Base-by-base conservation (phyloP, 2,888 invertebrate species). In the Phyllotreta cruciferae region DNA sequence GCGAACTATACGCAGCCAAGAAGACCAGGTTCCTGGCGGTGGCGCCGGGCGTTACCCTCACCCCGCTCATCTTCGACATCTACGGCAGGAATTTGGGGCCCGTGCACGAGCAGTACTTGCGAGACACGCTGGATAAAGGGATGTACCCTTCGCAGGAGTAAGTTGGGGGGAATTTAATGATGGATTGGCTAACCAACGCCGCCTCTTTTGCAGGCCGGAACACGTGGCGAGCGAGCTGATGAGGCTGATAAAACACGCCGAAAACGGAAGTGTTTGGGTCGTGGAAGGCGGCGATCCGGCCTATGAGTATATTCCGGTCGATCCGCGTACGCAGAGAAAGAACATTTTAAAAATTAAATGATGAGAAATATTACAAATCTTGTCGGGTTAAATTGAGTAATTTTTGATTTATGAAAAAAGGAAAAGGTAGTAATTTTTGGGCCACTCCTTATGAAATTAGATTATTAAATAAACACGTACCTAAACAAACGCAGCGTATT, bases 41-140 rank as follows among this genome's bases (percentile, higher is more conserved):
- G 9, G 85, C 84, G 68, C 85, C 85, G 4, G 85, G 85, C 1
- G 82, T 82, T 36, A 85, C 84, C 0, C 75, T 80, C 35, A 84
- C 84, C 0, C 78, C 70, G 6, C 61, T 83, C 50, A 72, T 79
- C 49, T 65, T 64, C 0, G 69, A 72, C 41, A 64, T 71, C 14
- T 8, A n/a, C 1, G 68, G 69, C 8, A 63, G 66, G 52, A 70
- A 63, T 66, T 66, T 72, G 9, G 68, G 70, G 14, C 58, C 39
- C 45, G 35, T 57, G 1, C 69, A 71, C 49, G 66, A 67, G 24
- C 58, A 67, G 36, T 41, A 56, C 9, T 42, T 71, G 0, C 41
- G 55, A n/a, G 14, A 54, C 24, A 34, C 11, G 11, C 9, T 60
- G 1, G 3, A 42, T 3, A 42, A 49, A 9, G 42, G 35, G 0